Evolutionary conservation across 2,888 invertebrate species (phyloP).

Genomic region (Sipunculus nudus): DNA sequence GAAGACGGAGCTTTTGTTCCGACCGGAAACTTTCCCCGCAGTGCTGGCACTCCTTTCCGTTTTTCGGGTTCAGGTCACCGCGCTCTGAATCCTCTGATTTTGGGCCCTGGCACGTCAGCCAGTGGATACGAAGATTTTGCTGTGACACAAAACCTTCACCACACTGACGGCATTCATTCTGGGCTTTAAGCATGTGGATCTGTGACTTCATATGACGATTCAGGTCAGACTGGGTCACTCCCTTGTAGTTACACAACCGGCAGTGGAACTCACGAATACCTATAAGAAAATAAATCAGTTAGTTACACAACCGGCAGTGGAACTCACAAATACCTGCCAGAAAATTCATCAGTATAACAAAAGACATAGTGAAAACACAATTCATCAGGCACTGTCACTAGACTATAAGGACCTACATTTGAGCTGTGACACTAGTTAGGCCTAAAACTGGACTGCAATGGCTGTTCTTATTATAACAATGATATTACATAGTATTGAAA

Average conservation of each 20-base stretch:
- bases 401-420: no score
- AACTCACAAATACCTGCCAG: slow-evolving; percentile 66
- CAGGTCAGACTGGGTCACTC: slow-evolving; percentile 68
- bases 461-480: no score
- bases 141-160: slow-evolving; percentile 63
- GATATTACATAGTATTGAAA: no score
- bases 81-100: no score
- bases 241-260: slow-evolving; percentile 67
- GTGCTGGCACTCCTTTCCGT: no score
- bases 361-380: neutral
- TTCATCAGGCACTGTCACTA: no score
- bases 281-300: slow-evolving; percentile 35
- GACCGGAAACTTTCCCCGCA: no score
- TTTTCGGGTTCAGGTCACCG: no score
- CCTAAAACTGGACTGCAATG: no score
- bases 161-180: slow-evolving; percentile 62
- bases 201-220: slow-evolving; percentile 68
- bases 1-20: no score
- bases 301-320: slow-evolving; percentile 54
- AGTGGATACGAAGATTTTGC: slow-evolving; percentile 65
- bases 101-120: slow-evolving; percentile 68
- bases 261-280: slow-evolving; percentile 68
- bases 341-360: neutral
- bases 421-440: no score
- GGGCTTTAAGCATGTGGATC: slow-evolving; percentile 65